Evolutionary conservation across 1,140 invertebrate species (phyloP), one percentile per base, ranked within the genome.

Genomic region (Drosophila ogumai): DNA sequence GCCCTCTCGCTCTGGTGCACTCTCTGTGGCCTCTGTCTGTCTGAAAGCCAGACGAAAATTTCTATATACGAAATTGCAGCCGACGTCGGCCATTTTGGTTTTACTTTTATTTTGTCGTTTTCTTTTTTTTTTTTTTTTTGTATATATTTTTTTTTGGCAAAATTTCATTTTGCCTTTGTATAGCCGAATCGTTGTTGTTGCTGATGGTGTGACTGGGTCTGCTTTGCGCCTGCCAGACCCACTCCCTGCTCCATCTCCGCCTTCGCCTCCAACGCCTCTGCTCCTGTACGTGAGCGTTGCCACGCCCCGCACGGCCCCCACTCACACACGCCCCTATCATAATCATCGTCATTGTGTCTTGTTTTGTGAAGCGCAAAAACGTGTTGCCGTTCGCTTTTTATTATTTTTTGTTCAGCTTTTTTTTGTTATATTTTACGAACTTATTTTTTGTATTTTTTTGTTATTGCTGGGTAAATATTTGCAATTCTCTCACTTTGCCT

Each of bases 361-460:
- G 65, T 80, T 79, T 72, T 82, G 31, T 65, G 80, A 80, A 88
- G 84, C 84, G 65, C 84, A 88, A 80, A 86, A 87, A 88, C 84
- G 84, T 84, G 84, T 87, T 87, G 84, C 41, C 58, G 63, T 38
- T 80, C 61, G 58, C 38, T 73, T 54, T 65, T 32, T 49, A n/a
- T 67, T 47, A 57, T 56, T 49, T 56, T 67, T 46, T 60, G 50
- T 49, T 56, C 17, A 17, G n/a, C 47, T 73, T 40, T 57, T 60
- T 67, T 19, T 32, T 22, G 22, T 22, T 79, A 36, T 50, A 60
- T 32, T 71, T 55, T 55, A 56, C 41, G 49, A 71, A 56, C 41
- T 71, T 75, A 61, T 59, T 54, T 34, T 15, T 34, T 63, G 22
- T 47, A 25, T 17, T 32, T 75, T 49, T 41, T 80, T 68, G 32